phyloP scores from a whole-genome alignment of 1,140 invertebrate genomes.

The Mercenaria mercenaria region DNA sequence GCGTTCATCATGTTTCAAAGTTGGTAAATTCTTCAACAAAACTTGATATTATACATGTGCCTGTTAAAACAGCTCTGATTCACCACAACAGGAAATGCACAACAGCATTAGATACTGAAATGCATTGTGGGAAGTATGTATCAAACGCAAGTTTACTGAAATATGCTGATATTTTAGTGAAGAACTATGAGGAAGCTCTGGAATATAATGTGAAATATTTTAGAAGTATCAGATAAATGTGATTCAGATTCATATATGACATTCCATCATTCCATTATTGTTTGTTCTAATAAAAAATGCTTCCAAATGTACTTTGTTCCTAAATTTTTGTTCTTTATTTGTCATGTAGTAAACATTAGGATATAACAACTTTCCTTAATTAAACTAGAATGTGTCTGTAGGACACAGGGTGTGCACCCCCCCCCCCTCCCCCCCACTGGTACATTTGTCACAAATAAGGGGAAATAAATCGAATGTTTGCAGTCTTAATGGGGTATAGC shows the following conservation, averaged over 20 bases:
- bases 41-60: slow-evolving; percentile 66
- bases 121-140: slow-evolving; percentile 76
- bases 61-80: slow-evolving; percentile 92
- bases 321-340: no score
- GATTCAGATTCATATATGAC: background rate
- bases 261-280: background rate
- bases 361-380: no score
- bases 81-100: slow-evolving; percentile 93
- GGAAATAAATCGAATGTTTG: no score
- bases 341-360: no score
- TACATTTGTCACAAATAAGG: no score
- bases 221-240: background rate
- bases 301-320: no score
- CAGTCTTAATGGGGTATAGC: no score
- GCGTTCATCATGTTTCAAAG: slow-evolving; percentile 85
- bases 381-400: no score
- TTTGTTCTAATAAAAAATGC: no score
- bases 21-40: slow-evolving; percentile 62
- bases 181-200: slow-evolving; percentile 70
- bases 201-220: slow-evolving; percentile 63
- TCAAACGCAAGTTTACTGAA: slow-evolving; percentile 75
- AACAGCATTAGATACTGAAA: slow-evolving; percentile 74
- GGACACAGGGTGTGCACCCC: no score
- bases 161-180: slow-evolving; percentile 73
- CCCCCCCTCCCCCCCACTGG: no score